These are phyloP conservation scores for Drosophila orena DNA, from an alignment of 1,140 invertebrate species.

Conservation along the genomic window DNA sequence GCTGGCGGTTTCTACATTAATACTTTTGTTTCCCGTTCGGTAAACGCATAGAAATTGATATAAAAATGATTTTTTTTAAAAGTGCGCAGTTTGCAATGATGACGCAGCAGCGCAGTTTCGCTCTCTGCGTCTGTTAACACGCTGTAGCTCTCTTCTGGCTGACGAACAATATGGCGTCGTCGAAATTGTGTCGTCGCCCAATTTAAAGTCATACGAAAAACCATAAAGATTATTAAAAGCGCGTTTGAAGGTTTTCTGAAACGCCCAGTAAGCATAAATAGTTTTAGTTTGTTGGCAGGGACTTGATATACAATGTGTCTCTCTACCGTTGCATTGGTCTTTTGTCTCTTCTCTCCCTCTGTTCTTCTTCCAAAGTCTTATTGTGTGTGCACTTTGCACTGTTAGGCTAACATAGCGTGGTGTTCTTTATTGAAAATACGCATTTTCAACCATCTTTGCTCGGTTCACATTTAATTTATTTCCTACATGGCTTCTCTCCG, in stretches of 20 bases:
- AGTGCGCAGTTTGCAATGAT: slow-evolving; percentile 81
- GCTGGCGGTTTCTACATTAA: slow-evolving; percentile 30
- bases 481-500: slow-evolving; percentile 48
- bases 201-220: slow-evolving; percentile 58
- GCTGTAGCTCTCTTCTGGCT: slow-evolving; percentile 19
- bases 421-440: slow-evolving; percentile 41
- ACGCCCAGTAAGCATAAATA: slow-evolving; percentile 27
- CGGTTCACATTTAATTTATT: slow-evolving; percentile 52
- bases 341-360: slow-evolving; percentile 20
- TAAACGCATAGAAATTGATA: slow-evolving; percentile 54
- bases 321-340: slow-evolving; percentile 49
- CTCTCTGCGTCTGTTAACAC: slow-evolving; percentile 54
- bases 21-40: slow-evolving; percentile 13
- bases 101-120: slow-evolving; percentile 63
- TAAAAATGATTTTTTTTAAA: slow-evolving; percentile 44
- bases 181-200: slow-evolving; percentile 70
- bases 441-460: slow-evolving; percentile 48
- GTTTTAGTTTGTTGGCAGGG: slow-evolving; percentile 20
- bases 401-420: slow-evolving; percentile 46
- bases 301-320: slow-evolving; percentile 1
- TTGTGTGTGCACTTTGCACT: slow-evolving; percentile 61
- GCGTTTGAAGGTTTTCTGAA: slow-evolving; percentile 26
- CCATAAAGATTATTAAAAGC: slow-evolving; percentile 44
- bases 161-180: slow-evolving; percentile 75
- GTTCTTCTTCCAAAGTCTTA: slow-evolving; percentile 27